Evolutionary conservation across 2,888 invertebrate species (phyloP).

Genomic region (Pachycephus smyrnensis): DNA sequence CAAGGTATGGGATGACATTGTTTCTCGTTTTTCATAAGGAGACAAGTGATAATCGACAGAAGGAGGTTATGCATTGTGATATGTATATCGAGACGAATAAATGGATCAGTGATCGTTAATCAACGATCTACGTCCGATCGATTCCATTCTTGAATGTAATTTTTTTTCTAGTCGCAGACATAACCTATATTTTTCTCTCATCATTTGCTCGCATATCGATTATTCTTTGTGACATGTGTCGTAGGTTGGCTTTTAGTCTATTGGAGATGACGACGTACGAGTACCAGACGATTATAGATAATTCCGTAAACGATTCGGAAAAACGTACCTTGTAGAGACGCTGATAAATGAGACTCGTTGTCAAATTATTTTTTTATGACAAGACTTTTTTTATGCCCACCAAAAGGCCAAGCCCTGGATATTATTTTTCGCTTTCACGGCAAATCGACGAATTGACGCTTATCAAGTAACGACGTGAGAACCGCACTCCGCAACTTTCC

Average conservation of each 20-base stretch:
- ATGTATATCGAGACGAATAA: neutral
- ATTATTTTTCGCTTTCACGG: neutral
- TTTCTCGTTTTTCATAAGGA: neutral
- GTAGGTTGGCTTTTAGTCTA: neutral
- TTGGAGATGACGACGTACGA: neutral
- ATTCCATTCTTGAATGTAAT: neutral
- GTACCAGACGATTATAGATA: neutral
- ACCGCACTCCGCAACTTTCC: neutral
- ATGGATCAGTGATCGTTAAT: neutral
- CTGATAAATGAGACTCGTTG: neutral
- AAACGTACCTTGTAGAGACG: neutral
- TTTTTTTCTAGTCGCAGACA: neutral
- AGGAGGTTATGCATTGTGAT: neutral
- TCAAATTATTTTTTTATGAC: neutral
- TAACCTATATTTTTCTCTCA: neutral
- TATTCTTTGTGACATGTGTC: neutral
- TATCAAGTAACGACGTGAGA: neutral
- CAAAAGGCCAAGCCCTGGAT: neutral
- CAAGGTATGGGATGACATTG: neutral
- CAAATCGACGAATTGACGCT: neutral
- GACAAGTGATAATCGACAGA: neutral
- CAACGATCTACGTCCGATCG: neutral
- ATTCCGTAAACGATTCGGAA: neutral
- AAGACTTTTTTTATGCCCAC: neutral
- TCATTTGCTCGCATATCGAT: neutral